phyloP scores from a whole-genome alignment of 2,113 vertebrate species.

The Stegostoma tigrinum region DNA sequence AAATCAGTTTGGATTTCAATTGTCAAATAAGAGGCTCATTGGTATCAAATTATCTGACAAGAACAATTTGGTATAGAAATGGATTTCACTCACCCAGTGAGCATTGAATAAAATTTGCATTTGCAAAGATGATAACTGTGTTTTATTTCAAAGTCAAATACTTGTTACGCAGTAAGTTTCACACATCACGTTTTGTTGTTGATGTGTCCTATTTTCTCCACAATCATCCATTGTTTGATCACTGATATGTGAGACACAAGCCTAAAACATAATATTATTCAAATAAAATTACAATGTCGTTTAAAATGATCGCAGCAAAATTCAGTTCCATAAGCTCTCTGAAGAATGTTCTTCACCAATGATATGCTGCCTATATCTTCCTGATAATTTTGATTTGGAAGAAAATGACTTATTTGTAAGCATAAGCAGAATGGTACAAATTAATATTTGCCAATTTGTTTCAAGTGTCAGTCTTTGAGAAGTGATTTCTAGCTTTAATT shows the following conservation, averaged over 20 bases:
- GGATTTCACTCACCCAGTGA: not conserved
- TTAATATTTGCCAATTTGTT: not conserved
- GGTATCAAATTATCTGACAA: not conserved
- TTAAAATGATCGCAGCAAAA: not conserved
- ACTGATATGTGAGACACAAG: not conserved
- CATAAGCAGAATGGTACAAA: not conserved
- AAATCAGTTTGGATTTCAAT: not conserved
- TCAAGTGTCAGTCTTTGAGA: not conserved
- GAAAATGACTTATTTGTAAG: not conserved
- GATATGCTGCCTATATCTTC: not conserved
- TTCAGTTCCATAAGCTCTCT: not conserved
- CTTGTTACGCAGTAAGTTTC: constrained; percentile 20
- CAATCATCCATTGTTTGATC: not conserved
- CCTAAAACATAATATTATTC: not conserved
- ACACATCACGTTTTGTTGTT: not conserved
- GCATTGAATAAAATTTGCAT: not conserved
- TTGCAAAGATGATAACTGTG: not conserved
- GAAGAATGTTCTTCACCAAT: not conserved
- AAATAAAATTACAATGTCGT: not conserved
- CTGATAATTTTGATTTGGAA: not conserved
- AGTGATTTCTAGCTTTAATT: not conserved
- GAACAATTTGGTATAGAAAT: not conserved
- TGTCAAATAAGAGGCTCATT: constrained; percentile 7
- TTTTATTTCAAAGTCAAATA: constrained; percentile 20
- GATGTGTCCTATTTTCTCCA: not conserved